Evolutionary conservation across 2,113 vertebrate genomes (phyloP), one percentile per base, ranked within the genome.

Genomic region (Colinus virginianus): DNA sequence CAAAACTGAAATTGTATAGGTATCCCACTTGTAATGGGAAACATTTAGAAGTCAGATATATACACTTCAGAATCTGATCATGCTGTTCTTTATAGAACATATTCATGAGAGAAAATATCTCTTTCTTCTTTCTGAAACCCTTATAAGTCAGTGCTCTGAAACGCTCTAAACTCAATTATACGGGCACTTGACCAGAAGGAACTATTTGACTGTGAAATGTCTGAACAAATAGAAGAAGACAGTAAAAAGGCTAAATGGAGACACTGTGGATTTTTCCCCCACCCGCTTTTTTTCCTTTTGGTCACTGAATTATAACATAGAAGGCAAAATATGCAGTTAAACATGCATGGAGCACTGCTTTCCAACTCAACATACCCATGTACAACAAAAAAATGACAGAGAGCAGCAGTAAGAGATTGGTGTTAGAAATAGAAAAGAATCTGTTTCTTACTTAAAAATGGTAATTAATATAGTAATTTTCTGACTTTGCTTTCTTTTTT

Each of bases 271-370:
- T n/a, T 4, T 22, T 9, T 66, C 82, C 55, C 15, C 26, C 5
- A 0, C 0, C 32, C 7, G 58, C 61, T 1, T 36, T 58, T 42
- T 43, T 1, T 23, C 61, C 72, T 67, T 45, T 30, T 3, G 92
- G 28, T n/a, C 46, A 55, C 79, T 76, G 71, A 92, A 95, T 58
- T 61, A 87, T 32, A 81, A 91, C 59, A 42, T 14, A 90, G 79
- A 66, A 92, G 18, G 30, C 78, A 62, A 62, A 90, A 45, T 20
- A 28, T 48, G 84, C 62, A 76, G 42, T n/a, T 81, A 49, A 85
- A 87, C 36, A 6, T 46, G 38, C 30, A n/a, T 70, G 90, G 62
- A 90, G 43, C 68, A 72, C 83, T 85, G 90, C 62, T 91, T 72
- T 81, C 87, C 87, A 94, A 72, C 20, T 89, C 51, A 90, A 61